Evolutionary conservation across 92 coral and sea anemone genomes (phyloP).

Genomic region (Blastomussa wellsi): DNA sequence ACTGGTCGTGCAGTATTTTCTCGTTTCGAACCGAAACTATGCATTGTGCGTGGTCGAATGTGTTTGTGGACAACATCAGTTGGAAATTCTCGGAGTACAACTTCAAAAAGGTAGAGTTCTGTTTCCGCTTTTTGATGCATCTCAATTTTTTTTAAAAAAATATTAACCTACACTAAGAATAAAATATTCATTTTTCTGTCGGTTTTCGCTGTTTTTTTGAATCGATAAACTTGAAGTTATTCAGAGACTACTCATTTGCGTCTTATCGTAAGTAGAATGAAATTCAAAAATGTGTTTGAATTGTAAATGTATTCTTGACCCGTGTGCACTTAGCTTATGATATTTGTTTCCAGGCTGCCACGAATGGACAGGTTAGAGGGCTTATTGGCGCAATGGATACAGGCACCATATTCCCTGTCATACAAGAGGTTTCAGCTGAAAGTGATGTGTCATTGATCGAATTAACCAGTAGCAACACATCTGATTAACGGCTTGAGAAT

Average conservation of each 20-base stretch:
- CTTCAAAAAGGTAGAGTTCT: constrained; percentile 29
- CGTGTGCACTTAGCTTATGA: background rate
- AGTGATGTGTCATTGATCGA: constrained; percentile 41
- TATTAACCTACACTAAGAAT: background rate
- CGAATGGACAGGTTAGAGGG: background rate
- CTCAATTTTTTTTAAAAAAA: background rate
- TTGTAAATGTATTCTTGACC: background rate
- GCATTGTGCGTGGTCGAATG: constrained; percentile 3
- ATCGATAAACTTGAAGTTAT: background rate
- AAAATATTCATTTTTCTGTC: background rate
- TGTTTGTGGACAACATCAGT: constrained; percentile 8
- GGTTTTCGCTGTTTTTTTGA: background rate
- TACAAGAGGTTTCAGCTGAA: constrained; percentile 10
- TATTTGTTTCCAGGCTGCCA: constrained; percentile 20
- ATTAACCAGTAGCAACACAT: background rate
- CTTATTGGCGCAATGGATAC: background rate
- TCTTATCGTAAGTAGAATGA: background rate
- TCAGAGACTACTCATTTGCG: background rate
- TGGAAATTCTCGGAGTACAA: constrained; percentile 14
- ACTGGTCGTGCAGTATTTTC: background rate
- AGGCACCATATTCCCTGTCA: background rate
- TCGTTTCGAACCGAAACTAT: constrained; percentile 17
- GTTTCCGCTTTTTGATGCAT: background rate
- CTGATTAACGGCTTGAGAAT: constrained; percentile 1
- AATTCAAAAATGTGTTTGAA: background rate